Evolutionary conservation across 2,888 invertebrate genomes (phyloP).

Genomic region (Catocala sponsa): DNA sequence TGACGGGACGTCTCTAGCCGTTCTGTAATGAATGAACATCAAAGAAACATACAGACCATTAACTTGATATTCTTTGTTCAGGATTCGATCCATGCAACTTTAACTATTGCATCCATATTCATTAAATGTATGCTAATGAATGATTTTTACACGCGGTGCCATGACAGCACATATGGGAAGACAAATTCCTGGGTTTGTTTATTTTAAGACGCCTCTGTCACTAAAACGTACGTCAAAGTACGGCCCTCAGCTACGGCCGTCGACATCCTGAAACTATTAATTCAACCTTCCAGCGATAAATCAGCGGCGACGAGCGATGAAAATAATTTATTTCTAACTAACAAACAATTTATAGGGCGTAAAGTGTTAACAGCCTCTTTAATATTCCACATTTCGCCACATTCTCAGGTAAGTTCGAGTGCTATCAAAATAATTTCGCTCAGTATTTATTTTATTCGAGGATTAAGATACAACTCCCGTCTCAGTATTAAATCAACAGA

Average conservation of each 20-base stretch:
- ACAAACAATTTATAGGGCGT: constrained; percentile 66
- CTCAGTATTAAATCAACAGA: constrained; percentile 29
- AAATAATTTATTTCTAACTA: constrained; percentile 71
- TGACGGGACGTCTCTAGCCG: constrained; percentile 26
- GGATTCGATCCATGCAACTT: constrained; percentile 19
- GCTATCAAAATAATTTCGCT: constrained; percentile 24
- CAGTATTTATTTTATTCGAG: constrained; percentile 24
- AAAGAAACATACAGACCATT: constrained; percentile 23
- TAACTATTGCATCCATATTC: not conserved
- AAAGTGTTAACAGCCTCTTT: constrained; percentile 64
- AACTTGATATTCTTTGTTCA: constrained; percentile 21
- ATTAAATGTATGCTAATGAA: too few relatives aligned
- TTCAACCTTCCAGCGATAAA: constrained; percentile 67
- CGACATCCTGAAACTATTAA: constrained; percentile 78
- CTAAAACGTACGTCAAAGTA: constrained; percentile 51
- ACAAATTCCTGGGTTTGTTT: constrained; percentile 53
- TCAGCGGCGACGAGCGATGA: constrained; percentile 66
- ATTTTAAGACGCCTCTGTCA: constrained; percentile 61
- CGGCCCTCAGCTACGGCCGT: constrained; percentile 46
- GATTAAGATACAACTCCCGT: constrained; percentile 36
- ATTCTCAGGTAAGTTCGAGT: constrained; percentile 14
- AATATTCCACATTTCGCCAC: constrained; percentile 32
- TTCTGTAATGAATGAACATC: constrained; percentile 27
- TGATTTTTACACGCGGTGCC: constrained; percentile 2
- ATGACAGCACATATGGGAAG: constrained; percentile 30